Base-by-base conservation (phyloP, 2,888 invertebrate genomes). In the Drosophila macrothrix region DNA sequence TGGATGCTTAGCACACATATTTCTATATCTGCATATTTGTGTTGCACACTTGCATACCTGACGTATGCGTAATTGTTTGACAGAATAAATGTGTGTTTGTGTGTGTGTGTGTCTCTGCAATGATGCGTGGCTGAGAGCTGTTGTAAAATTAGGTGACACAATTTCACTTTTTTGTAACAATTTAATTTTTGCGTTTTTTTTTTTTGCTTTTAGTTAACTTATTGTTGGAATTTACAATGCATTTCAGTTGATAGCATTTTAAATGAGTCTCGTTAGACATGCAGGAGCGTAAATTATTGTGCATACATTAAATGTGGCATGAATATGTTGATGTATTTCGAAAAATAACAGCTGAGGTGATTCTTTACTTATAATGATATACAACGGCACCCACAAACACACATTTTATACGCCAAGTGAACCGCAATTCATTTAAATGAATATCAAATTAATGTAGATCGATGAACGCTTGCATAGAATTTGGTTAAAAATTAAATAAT, bases 121-220 rank as follows among this genome's bases (percentile, higher is more conserved):
- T 84, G 78, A 86, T 81, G 84, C 72, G 67, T 76, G 41, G 64
- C 68, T 59, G 72, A 76, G 80, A 72, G 88, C 81, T 78, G 60
- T 68, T 81, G 75, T 59, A 76, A 78, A 90, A 86, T 88, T 88
- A 82, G 84, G 90, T 87, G 87, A 87, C 87, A 87, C 90, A 86
- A 83, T 88, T 90, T 88, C 59, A 61, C 67, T 25, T 46, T 69
- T 80, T 78, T 67, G n/a, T 60, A 54, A 56, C 49, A n/a, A 52
- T 63, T 53, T 37, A 67, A 19, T 53, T 22, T 58, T 71, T 56
- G 62, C 39, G 33, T 59, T 29, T 70, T 35, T 43, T 50, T 35
- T 53, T 60, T 12, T 56, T 35, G 37, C 41, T 46, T 53, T 54
- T 43, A 46, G 37, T 65, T 64, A 54, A 46, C 14, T 54, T 10